phyloP scores from a whole-genome alignment of 2,113 vertebrate genomes.

The Corydoras maculifer region DNA sequence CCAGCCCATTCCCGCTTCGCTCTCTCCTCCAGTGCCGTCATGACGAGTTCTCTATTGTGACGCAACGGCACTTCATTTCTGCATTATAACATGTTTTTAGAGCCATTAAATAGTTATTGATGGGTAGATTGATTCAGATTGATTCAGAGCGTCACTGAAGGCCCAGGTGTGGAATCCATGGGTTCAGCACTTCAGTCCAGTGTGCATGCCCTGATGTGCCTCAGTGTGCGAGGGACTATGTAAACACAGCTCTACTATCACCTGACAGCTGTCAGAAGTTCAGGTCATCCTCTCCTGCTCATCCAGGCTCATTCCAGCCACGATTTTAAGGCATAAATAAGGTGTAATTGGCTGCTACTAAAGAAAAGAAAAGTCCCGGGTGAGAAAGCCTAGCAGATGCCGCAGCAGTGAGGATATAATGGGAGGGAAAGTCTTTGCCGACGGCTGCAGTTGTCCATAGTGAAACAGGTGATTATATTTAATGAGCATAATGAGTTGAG shows the following conservation, averaged over 20 bases:
- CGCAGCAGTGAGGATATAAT: not conserved
- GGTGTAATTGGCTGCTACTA: too few relatives aligned
- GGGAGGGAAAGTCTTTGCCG: conserved; percentile 4
- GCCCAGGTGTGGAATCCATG: too few relatives aligned
- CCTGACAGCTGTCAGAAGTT: conserved; percentile 37
- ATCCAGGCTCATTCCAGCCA: not conserved
- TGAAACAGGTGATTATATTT: conserved; percentile 32
- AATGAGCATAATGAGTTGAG: conserved; percentile 17
- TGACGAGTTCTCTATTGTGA: too few relatives aligned
- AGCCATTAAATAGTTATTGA: too few relatives aligned
- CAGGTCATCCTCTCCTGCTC: conserved; percentile 11
- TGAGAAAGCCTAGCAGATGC: not conserved
- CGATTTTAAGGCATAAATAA: too few relatives aligned
- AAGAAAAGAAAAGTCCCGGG: too few relatives aligned
- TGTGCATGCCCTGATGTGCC: conserved; percentile 36
- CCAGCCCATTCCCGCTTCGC: too few relatives aligned
- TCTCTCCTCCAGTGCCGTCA: too few relatives aligned
- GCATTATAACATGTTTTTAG: too few relatives aligned
- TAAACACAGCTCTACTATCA: conserved; percentile 40
- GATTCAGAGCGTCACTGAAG: too few relatives aligned
- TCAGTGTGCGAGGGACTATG: conserved; percentile 6
- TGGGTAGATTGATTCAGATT: too few relatives aligned
- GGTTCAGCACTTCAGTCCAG: conserved; percentile 34
- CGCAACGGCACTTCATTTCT: too few relatives aligned
- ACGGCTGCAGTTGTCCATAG: conserved; percentile 8